Conservation (phyloP, 1,140 invertebrate genomes). For the Drosophila parvula region DNA sequence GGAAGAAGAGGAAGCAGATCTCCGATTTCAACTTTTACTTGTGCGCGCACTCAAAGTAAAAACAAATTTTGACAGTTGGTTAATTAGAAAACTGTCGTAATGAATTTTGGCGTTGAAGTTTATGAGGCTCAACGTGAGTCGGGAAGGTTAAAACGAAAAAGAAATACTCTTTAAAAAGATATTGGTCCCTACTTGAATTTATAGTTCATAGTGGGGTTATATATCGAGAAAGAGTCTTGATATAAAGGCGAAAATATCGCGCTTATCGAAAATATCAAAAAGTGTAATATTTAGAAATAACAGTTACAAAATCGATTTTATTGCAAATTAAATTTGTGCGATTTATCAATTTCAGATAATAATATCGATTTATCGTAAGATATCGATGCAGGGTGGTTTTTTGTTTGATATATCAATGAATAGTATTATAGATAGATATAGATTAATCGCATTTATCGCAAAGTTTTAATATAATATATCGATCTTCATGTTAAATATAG, state of each 20-base stretch:
- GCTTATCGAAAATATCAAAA: not conserved
- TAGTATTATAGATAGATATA: too few relatives aligned
- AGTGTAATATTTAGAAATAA: too few relatives aligned
- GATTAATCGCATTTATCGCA: too few relatives aligned
- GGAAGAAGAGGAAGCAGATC: conserved; percentile 32
- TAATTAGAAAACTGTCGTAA: conserved; percentile 68
- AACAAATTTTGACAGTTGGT: conserved; percentile 58
- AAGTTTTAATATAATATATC: too few relatives aligned
- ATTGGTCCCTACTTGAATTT: too few relatives aligned
- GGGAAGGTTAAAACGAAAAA: not conserved
- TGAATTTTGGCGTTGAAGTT: conserved; percentile 48
- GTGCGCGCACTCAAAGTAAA: conserved; percentile 22
- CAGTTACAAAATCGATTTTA: too few relatives aligned
- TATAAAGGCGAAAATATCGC: not conserved
- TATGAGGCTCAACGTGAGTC: conserved; percentile 10
- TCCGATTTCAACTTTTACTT: conserved; percentile 60
- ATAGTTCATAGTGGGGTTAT: not conserved
- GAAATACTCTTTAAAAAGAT: conserved; percentile 7
- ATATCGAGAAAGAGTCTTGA: not conserved
- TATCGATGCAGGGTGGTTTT: too few relatives aligned
- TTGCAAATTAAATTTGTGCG: too few relatives aligned
- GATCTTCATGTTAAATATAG: too few relatives aligned
- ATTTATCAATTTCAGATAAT: too few relatives aligned
- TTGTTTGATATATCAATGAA: too few relatives aligned
- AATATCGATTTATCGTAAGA: too few relatives aligned